These are phyloP conservation scores for Dendrophyllia cribrosa DNA, from an alignment of 64 coral and sea anemone genomes.

Conservation along the genomic window DNA sequence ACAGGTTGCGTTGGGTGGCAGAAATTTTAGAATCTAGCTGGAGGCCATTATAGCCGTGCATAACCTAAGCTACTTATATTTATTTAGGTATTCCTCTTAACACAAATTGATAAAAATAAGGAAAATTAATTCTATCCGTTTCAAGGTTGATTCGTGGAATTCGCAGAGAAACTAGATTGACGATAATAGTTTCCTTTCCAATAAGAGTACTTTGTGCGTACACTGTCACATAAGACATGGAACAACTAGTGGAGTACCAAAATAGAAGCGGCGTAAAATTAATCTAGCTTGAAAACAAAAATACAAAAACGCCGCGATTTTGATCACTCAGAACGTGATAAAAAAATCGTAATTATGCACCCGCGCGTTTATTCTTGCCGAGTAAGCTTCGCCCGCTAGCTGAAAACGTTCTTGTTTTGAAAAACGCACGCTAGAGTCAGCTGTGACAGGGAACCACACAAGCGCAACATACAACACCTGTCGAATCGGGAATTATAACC, in stretches of 20 bases:
- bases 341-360: background rate
- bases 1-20: background rate
- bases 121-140: background rate
- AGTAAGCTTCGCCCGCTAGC: background rate
- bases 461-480: conserved; percentile 34
- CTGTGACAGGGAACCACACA: conserved; percentile 21
- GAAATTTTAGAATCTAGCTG: background rate
- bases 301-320: background rate
- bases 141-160: background rate
- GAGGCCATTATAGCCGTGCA: background rate
- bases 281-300: background rate
- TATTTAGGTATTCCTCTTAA: background rate
- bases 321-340: background rate
- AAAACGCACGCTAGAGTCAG: conserved; percentile 14
- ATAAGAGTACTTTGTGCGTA: background rate
- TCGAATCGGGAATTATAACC: conserved; percentile 4
- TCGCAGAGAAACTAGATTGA: background rate
- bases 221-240: background rate
- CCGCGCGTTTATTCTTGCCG: background rate
- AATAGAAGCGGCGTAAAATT: too few relatives aligned
- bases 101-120: background rate
- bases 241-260: background rate
- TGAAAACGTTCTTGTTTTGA: conserved; percentile 29
- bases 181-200: background rate
- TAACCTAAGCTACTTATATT: conserved; percentile 7